A percentile compares a stretch with the other conserved stretches of the same genome.
Conservation (phyloP, 2,888 invertebrate species). For the Caenorhabditis sp. region DNA sequence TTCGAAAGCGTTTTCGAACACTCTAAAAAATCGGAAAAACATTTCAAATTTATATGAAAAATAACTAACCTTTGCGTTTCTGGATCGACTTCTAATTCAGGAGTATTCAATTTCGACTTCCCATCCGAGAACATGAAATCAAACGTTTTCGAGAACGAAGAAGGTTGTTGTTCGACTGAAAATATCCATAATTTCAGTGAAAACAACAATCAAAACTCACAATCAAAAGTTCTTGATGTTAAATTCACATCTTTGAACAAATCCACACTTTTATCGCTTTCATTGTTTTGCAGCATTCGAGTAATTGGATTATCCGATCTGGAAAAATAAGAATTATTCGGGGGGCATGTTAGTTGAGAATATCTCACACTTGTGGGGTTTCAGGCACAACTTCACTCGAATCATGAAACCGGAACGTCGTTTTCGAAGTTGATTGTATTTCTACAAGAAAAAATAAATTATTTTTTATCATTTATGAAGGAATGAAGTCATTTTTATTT, state of each 20-base stretch:
- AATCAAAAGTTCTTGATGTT: neutral
- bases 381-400: neutral
- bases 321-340: no score
- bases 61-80: neutral
- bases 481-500: neutral
- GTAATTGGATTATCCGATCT: neutral
- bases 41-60: neutral
- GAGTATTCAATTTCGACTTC: neutral
- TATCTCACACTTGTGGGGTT: neutral
- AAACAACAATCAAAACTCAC: neutral
- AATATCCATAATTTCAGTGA: no score
- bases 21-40: neutral
- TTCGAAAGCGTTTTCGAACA: slow-evolving; percentile 1
- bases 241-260: neutral
- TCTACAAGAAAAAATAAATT: neutral
- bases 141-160: neutral
- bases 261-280: neutral
- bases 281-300: neutral
- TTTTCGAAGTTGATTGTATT: neutral
- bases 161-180: neutral
- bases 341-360: no score
- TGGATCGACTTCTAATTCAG: neutral
- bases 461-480: neutral
- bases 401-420: neutral
- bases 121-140: neutral